Percentiles rank a stretch among this genome's conserved stretches.
phyloP scores from a whole-genome alignment of 1,140 invertebrate genomes.

The Trichonephila inaurata region DNA sequence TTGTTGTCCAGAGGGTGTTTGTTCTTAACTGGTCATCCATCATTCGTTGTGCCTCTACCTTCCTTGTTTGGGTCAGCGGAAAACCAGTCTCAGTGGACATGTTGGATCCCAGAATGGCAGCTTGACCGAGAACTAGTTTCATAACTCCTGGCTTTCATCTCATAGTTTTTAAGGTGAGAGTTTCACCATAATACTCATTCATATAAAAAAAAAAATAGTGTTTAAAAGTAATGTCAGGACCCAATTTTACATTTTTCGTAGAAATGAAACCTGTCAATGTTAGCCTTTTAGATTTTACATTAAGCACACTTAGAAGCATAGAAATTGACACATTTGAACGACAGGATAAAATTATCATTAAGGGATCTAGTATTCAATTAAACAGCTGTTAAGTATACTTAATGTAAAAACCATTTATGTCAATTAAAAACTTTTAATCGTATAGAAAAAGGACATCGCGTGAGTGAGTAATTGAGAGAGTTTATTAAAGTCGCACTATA shows the following conservation, averaged over 20 bases:
- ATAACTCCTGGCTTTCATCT: neutral
- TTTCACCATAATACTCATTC: neutral
- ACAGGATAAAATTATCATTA: neutral
- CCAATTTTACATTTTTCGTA: no score
- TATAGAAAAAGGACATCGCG: no score
- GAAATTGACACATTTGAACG: neutral
- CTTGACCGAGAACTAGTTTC: no score
- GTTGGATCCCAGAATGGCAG: neutral
- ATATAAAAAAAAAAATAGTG: neutral
- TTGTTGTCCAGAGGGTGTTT: conserved; percentile 29
- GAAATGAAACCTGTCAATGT: no score
- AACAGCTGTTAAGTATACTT: neutral
- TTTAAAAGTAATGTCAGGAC: neutral
- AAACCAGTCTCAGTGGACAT: neutral
- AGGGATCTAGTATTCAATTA: neutral
- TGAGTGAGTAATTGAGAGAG: no score
- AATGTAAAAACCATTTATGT: no score
- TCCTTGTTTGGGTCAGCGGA: no score
- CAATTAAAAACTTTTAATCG: no score
- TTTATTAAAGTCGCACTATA: neutral
- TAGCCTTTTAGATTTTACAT: no score
- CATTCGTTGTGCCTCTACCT: neutral
- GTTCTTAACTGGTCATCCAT: conserved; percentile 29
- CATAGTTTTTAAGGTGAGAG: no score
- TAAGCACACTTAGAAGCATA: no score